Evolutionary conservation across 2,888 invertebrate species (phyloP), one percentile per base, ranked within the genome.

Genomic region (Drosophila mercatorum): DNA sequence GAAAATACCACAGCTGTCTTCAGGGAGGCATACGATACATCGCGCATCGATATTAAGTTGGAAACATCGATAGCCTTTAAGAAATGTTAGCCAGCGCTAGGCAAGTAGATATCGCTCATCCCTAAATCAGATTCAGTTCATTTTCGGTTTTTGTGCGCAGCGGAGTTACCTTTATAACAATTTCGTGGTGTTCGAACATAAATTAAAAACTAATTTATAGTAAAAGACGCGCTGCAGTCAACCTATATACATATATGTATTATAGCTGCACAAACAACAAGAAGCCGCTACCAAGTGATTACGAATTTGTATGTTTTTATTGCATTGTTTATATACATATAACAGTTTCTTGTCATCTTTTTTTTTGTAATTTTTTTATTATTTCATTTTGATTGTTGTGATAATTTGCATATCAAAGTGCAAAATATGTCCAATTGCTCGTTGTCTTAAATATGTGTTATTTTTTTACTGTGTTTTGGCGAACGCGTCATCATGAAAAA

Each of bases 221-320:
- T 65, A 43, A 68, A 69, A 60, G 75, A 74, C 78, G 69, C 78
- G 72, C 57, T 72, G 52, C 61, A 59, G 56, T 62, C 58, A 72
- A 74, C 66, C 80, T 17, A 47, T 17, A 31, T 49, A 47, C 17
- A 71, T 38, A 41, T 26, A 49, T 51, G 51, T 58, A 65, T 60
- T 65, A 62, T 66, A 73, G 65, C 59, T 57, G 59, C 52, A 63
- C 40, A 56, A 60, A 41, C 28, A 55, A 14, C 49, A 56, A 56
- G 59, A 67, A 57, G 62, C 73, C 63, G 49, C 57, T 40, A 61
- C 52, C 69, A 70, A 84, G 82, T 81, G 82, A 84, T 84, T 78
- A 78, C 88, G 76, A 84, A 71, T 76, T 73, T 78, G 67, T 68
- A 68, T 76, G 73, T 78, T 70, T 73, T 75, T 28, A 43, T 57